Evolutionary conservation across 2,888 invertebrate species (phyloP).

Genomic region (Tholera decimalis): DNA sequence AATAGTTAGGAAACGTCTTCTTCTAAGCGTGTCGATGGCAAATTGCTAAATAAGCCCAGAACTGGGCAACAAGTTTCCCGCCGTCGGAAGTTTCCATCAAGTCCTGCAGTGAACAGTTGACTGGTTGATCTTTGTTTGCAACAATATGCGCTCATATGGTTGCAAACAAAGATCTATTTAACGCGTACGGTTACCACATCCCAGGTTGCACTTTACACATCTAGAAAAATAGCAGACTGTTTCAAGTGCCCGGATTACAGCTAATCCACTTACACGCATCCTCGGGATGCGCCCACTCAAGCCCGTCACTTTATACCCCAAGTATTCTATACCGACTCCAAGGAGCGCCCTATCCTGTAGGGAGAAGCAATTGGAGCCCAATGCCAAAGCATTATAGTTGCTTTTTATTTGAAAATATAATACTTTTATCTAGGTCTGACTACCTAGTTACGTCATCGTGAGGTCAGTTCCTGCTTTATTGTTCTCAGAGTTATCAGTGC

Average conservation of each 20-base stretch:
- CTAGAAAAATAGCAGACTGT: slow-evolving; percentile 44
- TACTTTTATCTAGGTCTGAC: slow-evolving; percentile 18
- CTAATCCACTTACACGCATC: slow-evolving; percentile 56
- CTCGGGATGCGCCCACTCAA: slow-evolving; percentile 61
- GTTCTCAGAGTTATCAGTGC: slow-evolving; percentile 46
- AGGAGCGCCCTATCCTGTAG: slow-evolving; percentile 9
- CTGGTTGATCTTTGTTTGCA: too few relatives aligned
- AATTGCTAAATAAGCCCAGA: too few relatives aligned
- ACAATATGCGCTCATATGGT: too few relatives aligned
- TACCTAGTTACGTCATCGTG: slow-evolving; percentile 47
- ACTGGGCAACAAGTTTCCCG: too few relatives aligned
- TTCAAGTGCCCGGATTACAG: slow-evolving; percentile 51
- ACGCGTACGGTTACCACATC: slow-evolving; percentile 3
- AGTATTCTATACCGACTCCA: slow-evolving; percentile 10
- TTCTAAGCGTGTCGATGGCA: too few relatives aligned
- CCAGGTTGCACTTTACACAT: slow-evolving; percentile 12
- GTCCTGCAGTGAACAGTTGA: too few relatives aligned
- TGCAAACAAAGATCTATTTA: not conserved
- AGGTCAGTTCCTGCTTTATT: slow-evolving; percentile 57
- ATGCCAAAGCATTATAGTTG: slow-evolving; percentile 15
- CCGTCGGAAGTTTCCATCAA: too few relatives aligned
- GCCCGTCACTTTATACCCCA: slow-evolving; percentile 4
- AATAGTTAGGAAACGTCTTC: too few relatives aligned
- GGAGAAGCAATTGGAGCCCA: slow-evolving; percentile 18
- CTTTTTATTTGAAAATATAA: slow-evolving; percentile 13